These are phyloP conservation scores for Aphelenchoides fujianensis DNA, from an alignment of 1,140 invertebrate species.

Conservation along the genomic window DNA sequence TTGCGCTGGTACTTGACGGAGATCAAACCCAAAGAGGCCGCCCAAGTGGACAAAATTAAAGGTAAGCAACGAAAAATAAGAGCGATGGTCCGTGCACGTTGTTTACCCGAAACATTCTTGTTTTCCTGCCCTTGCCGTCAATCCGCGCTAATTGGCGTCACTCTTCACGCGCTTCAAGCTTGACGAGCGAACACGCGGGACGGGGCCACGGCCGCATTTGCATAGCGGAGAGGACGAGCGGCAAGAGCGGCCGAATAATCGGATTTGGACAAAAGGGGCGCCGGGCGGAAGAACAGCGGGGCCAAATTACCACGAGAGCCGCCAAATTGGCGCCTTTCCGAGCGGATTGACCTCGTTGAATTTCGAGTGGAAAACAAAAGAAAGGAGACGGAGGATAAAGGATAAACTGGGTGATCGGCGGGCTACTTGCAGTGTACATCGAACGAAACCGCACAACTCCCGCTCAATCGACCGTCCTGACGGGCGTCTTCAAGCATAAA, in stretches of 20 bases:
- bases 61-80: not conserved
- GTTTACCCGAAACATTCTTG: not conserved
- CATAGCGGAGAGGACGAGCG: no score
- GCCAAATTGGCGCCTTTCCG: not conserved
- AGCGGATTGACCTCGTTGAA: not conserved
- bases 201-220: not conserved
- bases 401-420: no score
- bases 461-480: not conserved
- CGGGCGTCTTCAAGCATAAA: constrained; percentile 10
- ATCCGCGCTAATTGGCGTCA: not conserved
- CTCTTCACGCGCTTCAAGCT: not conserved
- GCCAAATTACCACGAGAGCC: not conserved
- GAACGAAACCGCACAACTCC: not conserved
- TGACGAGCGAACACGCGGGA: not conserved
- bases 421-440: not conserved
- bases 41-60: not conserved
- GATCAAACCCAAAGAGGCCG: not conserved
- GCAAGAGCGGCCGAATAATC: not conserved
- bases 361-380: constrained; percentile 6
- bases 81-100: no score
- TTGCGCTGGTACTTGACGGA: constrained; percentile 1
- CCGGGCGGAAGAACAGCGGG: not conserved
- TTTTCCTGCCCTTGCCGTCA: not conserved
- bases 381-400: no score
- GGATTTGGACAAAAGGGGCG: not conserved